Evolutionary conservation across 2,888 invertebrate genomes (phyloP).

Genomic region (Cantharis rufa): DNA sequence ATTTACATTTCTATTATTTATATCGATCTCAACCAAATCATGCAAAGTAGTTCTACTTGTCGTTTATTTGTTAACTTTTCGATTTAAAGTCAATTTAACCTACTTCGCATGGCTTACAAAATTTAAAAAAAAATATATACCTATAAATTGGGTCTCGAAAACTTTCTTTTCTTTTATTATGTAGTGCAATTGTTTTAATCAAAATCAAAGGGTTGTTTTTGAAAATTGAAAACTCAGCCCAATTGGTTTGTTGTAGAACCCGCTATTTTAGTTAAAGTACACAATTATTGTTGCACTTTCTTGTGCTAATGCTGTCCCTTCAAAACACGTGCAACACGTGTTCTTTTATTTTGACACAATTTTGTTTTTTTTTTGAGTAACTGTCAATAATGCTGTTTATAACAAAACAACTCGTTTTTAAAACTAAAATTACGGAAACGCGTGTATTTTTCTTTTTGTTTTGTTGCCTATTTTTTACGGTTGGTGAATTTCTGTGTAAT

Average conservation of each 20-base stretch:
- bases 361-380: background rate
- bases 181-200: too few species aligned
- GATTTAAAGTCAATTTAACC: background rate
- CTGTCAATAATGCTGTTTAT: constrained; percentile 3
- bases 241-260: too few species aligned
- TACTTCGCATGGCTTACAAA: background rate
- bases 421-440: constrained; percentile 26
- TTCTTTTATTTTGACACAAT: background rate
- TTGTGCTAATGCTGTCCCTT: background rate
- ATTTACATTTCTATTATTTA: constrained; percentile 43
- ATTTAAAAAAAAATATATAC: too few species aligned
- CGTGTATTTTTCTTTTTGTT: constrained; percentile 14
- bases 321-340: constrained; percentile 1
- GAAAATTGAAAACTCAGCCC: background rate
- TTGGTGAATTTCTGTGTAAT: constrained; percentile 31
- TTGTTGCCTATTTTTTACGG: constrained; percentile 27
- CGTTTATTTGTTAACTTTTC: background rate
- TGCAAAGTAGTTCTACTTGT: background rate
- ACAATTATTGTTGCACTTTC: background rate
- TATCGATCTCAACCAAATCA: constrained; percentile 26
- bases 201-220: background rate
- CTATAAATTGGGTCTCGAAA: too few species aligned
- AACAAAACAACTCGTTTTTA: constrained; percentile 25
- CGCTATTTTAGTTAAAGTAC: background rate
- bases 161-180: too few species aligned